Evolutionary conservation across 2,888 invertebrate genomes (phyloP).

Genomic region (Chalcis sispes): DNA sequence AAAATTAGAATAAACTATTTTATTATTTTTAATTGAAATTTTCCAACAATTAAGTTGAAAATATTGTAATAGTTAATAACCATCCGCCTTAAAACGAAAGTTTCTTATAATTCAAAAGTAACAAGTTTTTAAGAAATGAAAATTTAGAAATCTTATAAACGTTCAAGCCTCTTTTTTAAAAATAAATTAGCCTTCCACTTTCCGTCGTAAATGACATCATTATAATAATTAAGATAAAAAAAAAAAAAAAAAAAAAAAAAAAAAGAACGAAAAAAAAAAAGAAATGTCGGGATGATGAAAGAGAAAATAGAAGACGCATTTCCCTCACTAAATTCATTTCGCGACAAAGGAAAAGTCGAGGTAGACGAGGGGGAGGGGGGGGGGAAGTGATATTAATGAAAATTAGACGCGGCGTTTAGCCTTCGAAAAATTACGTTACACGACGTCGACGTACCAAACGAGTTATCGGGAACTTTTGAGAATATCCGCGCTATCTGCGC

Average conservation of each 20-base stretch:
- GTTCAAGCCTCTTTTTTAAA: background rate
- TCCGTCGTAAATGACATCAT: background rate
- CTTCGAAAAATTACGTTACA: background rate
- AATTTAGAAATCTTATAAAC: background rate
- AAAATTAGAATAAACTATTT: no score
- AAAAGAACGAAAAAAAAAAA: background rate
- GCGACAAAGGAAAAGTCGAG: slow-evolving; percentile 16
- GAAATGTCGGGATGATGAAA: no score
- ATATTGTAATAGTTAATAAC: no score
- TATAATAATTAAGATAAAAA: slow-evolving; percentile 6
- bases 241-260: background rate
- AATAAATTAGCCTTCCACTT: background rate
- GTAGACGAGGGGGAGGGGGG: no score
- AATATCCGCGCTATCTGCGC: background rate
- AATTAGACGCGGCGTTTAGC: slow-evolving; percentile 8
- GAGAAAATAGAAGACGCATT: background rate
- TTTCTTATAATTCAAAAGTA: no score
- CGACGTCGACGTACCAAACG: background rate
- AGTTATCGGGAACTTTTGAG: slow-evolving; percentile 16
- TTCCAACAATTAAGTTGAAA: no score
- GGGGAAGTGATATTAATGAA: slow-evolving; percentile 7
- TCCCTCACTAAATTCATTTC: slow-evolving; percentile 9
- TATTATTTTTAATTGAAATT: no score
- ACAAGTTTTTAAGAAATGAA: no score
- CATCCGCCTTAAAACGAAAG: no score